Conservation (phyloP, 2,888 invertebrate species). For the Theretra japonica region DNA sequence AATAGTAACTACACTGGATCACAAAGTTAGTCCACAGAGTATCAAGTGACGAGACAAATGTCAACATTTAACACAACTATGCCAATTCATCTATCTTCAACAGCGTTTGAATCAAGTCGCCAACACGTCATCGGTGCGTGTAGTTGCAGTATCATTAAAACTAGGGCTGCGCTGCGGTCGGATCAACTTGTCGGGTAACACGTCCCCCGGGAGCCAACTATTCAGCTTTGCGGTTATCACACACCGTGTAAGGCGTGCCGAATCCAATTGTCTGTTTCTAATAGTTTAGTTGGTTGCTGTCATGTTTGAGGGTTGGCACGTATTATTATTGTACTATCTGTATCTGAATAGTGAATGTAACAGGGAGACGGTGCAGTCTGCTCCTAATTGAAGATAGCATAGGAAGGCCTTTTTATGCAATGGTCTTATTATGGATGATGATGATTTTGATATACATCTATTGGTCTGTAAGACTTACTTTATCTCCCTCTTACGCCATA, state of each 20-base stretch:
- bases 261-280: conserved; percentile 17
- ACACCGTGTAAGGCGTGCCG: conserved; percentile 6
- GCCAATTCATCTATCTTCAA: neutral
- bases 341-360: no score
- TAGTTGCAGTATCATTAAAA: conserved; percentile 5
- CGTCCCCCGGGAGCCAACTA: conserved; percentile 12
- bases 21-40: no score
- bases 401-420: no score
- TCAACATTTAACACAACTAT: no score
- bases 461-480: no score
- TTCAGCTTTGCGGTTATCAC: conserved; percentile 19
- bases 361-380: no score
- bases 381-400: no score
- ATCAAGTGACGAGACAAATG: no score
- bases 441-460: no score
- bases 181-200: conserved; percentile 12
- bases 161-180: conserved; percentile 20
- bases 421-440: no score
- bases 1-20: no score
- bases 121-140: neutral
- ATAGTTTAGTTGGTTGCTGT: conserved; percentile 1
- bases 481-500: no score
- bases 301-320: neutral
- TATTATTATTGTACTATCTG: neutral
- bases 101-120: neutral